These are phyloP conservation scores for Oreochromis tanganicae DNA, from an alignment of 2,113 vertebrate genomes.

Conservation along the genomic window DNA sequence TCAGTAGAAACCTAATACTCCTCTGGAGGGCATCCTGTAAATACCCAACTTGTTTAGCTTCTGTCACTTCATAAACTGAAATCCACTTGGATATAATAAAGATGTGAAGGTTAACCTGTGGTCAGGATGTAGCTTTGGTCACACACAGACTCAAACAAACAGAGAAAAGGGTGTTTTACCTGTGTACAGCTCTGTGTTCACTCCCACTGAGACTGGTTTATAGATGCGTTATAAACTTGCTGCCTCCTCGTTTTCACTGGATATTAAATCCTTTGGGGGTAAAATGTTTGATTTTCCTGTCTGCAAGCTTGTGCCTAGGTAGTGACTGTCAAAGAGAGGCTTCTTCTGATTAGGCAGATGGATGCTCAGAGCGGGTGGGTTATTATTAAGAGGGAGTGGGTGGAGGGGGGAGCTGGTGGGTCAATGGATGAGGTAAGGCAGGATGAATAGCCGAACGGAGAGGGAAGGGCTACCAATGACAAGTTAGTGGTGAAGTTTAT, in stretches of 20 bases:
- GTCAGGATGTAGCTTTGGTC: not conserved
- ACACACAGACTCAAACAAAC: constrained; percentile 1
- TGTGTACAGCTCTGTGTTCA: constrained; percentile 26
- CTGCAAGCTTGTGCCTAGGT: constrained; percentile 10
- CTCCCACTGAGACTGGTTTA: constrained; percentile 11
- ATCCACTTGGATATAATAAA: not conserved
- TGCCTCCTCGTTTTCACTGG: constrained; percentile 15
- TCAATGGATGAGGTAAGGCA: constrained; percentile 23
- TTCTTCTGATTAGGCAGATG: constrained; percentile 33
- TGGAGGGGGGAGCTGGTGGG: not conserved
- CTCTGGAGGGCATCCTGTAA: not conserved
- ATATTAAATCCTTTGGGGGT: constrained; percentile 32
- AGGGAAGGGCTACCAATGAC: constrained; percentile 44
- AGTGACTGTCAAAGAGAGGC: constrained; percentile 23
- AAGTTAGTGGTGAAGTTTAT: constrained; percentile 35
- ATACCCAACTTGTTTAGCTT: not conserved
- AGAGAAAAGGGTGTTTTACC: constrained; percentile 36
- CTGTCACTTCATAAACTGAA: not conserved
- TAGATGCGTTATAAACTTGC: not conserved
- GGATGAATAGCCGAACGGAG: constrained; percentile 35
- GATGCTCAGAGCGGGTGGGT: constrained; percentile 37
- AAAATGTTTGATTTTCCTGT: constrained; percentile 16
- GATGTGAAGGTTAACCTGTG: not conserved
- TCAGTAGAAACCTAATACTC: not conserved
- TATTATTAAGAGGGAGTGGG: constrained; percentile 41